These are phyloP conservation scores for Sipha flava DNA, from an alignment of 1,140 invertebrate genomes.

Conservation along the genomic window DNA sequence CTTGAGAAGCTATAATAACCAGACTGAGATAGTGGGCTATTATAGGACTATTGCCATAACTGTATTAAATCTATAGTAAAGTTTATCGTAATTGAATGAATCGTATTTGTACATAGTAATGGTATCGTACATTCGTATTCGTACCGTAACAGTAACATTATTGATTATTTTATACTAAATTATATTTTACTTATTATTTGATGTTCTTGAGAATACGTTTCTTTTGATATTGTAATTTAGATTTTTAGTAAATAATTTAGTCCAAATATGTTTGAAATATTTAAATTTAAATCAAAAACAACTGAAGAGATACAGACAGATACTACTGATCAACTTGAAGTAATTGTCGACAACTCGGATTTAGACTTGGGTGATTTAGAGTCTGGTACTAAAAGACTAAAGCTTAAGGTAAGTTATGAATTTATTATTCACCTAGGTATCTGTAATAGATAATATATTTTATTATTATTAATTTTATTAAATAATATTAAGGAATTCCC, in stretches of 20 bases:
- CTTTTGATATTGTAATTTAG: no score
- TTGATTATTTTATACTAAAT: neutral
- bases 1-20: no score
- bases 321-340: neutral
- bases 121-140: neutral
- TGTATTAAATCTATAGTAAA: neutral
- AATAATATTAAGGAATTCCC: no score
- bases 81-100: neutral
- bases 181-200: neutral
- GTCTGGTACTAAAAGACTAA: neutral
- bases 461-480: neutral
- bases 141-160: no score
- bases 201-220: neutral
- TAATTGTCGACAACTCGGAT: neutral
- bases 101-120: neutral
- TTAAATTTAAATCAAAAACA: constrained; percentile 1
- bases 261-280: neutral
- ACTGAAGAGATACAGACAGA: neutral
- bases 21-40: no score
- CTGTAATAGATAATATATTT: neutral
- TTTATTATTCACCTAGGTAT: neutral
- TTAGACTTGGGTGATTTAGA: constrained; percentile 1
- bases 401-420: neutral
- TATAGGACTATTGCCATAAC: neutral
- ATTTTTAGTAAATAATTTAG: neutral